Base-by-base conservation (phyloP, 2,888 invertebrate genomes). In the Acronicta alni region DNA sequence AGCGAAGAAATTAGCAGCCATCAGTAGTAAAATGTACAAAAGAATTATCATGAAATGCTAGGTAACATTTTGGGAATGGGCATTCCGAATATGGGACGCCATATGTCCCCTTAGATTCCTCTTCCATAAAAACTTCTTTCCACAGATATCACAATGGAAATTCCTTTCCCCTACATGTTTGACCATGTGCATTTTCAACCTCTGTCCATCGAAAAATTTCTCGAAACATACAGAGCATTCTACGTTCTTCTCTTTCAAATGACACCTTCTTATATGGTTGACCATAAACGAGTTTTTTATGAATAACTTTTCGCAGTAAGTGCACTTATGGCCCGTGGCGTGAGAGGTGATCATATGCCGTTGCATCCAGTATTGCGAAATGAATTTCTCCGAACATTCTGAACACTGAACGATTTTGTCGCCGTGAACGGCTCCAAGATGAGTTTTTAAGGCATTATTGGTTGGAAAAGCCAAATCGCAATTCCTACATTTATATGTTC, bases 71-170 rank as follows among this genome's bases (percentile, higher is more conserved):
- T 62, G 62, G 15, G 67, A 17, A 30, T 43, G 67, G 12, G 54
- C 57, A 7, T 69, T 57, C 62, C 85, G 86, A 30, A 79, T 77
- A 62, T 90, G 90, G 1, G 87, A 86, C 2, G 82, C 87, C 73
- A 95, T 90, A 75, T 96, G 96, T 0, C 93, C 94, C 30, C 92
- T 92, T 26, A 96, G 82, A 67, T 95, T 95, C 53, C 95, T 95
- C 77, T 95, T 95, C 80, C 95, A 95, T 0, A 95, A 86, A 64
- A 95, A 94, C 80, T 93, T 95, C 71, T 95, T 95, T 0, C 94
- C 93, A 63, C 96, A 96, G 15, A 95, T 83, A 60, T 95, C 95
- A 59, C 96, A 96, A 51, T 95, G 92, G 58, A 94, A 95, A 26
- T 91, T 91, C 5, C 92, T 89, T 16, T 94, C 94, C 1, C 93